Base-by-base conservation (phyloP, 1,140 invertebrate genomes). In the Zaprionus gabonicus region DNA sequence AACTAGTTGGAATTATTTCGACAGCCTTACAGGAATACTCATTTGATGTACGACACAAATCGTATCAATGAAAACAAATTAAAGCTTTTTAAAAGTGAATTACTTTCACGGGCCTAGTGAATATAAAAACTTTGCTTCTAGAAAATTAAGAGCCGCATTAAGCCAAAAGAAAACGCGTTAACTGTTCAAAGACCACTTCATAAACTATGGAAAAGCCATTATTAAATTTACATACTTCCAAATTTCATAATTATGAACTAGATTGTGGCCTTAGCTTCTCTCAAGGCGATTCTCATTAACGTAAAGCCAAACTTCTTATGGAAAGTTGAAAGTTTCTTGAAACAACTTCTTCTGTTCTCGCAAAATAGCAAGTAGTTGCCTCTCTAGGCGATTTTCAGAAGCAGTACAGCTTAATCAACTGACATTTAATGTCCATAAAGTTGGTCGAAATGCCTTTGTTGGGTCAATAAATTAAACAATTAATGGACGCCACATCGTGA, bases 391-490 rank as follows among this genome's bases (percentile, higher is more conserved):
- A 31, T 17, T 41, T 44, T 57, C 53, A 62, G 64, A 38, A 76
- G 57, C 69, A 36, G 66, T 66, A 67, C 58, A 69, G 70, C 69
- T 75, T 56, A 70, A 75, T 75, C 59, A 64, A 64, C 31, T 56
- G 49, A 23, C 17, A 38, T 59, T 69, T 23, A 69, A 62, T 55
- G 15, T 15, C 51, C 23, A 73, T 77, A 75, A 63, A 75, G 56
- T 80, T 80, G 51, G 67, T 83, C 20, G 62, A 81, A 80, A 63
- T 58, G 76, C 60, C 59, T 71, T 80, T 57, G 68, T 53, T 53
- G 63, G 64, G 36, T 72, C 79, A 79, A 85, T 85, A 85, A 86
- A 86, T 86, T 82, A 68, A 85, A 82, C 76, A 86, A 86, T 80
- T 85, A 86, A 86, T 86, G 72, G 67, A 66, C 72, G 59, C 56